Conservation (phyloP, 2,797 vertebrate species). For the Clarias pachynema region DNA sequence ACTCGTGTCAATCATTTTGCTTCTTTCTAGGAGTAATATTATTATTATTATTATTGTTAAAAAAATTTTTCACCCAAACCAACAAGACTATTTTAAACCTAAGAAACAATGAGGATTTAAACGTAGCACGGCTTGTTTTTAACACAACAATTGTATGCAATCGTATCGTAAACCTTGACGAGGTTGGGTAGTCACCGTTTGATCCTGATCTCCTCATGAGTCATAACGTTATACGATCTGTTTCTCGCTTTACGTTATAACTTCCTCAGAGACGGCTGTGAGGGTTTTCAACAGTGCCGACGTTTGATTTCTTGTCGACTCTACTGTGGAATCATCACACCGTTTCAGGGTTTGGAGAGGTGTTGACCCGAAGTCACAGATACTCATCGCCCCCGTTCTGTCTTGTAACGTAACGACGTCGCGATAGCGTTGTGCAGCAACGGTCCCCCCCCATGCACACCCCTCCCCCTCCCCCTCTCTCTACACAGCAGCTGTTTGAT, state of each 20-base stretch:
- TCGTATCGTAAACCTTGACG: neutral
- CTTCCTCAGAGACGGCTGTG: neutral
- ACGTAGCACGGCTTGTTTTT: neutral
- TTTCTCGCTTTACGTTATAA: neutral
- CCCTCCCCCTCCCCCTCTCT: neutral
- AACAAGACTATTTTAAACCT: neutral
- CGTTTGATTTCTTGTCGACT: neutral
- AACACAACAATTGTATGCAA: neutral
- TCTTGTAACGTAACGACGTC: neutral
- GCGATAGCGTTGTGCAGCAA: neutral
- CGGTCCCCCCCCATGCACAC: too few relatives aligned
- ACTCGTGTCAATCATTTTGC: too few relatives aligned
- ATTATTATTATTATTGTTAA: neutral
- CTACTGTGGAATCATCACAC: neutral
- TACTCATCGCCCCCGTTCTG: neutral
- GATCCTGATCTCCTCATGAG: neutral
- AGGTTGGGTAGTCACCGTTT: neutral
- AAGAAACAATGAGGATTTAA: neutral
- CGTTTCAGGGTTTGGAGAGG: neutral
- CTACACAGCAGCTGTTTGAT: slow-evolving; percentile 14
- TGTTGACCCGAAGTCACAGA: neutral
- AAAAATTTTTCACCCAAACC: neutral
- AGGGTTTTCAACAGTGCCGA: too few relatives aligned
- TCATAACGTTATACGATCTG: neutral
- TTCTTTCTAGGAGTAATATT: too few relatives aligned